phyloP scores from a whole-genome alignment of 2,113 vertebrate genomes.

The Ancistrus triradiatus region DNA sequence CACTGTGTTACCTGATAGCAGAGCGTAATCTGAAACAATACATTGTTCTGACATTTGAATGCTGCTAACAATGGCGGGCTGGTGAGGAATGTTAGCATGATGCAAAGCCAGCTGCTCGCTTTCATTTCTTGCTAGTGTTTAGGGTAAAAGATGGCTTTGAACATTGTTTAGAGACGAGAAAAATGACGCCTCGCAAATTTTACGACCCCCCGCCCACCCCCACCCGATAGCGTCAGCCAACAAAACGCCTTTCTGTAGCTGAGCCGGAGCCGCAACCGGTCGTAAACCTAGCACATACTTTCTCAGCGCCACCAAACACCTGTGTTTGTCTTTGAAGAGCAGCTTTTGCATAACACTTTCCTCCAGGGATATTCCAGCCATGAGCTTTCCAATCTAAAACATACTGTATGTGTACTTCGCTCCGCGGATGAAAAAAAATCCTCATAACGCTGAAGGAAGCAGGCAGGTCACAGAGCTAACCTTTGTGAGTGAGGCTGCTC shows the following conservation, averaged over 20 bases:
- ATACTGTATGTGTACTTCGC: constrained; percentile 65
- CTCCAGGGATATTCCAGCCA: constrained; percentile 59
- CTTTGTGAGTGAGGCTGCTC: constrained; percentile 59
- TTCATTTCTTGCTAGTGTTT: background rate
- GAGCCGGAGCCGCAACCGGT: constrained; percentile 50
- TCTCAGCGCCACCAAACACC: constrained; percentile 61
- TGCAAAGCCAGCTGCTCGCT: too few species aligned
- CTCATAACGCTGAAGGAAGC: constrained; percentile 27
- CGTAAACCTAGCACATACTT: constrained; percentile 38
- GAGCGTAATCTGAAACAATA: too few species aligned
- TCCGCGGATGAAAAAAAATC: constrained; percentile 22
- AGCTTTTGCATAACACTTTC: constrained; percentile 54
- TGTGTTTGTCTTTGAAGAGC: constrained; percentile 64
- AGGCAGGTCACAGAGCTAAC: constrained; percentile 56
- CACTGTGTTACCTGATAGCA: too few species aligned
- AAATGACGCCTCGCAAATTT: constrained; percentile 11
- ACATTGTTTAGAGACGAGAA: constrained; percentile 8
- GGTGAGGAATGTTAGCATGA: too few species aligned
- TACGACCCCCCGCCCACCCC: constrained; percentile 8
- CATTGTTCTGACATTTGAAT: too few species aligned
- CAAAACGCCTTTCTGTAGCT: constrained; percentile 53
- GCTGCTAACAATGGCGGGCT: too few species aligned
- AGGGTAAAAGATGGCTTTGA: background rate
- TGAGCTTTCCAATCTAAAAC: constrained; percentile 63
- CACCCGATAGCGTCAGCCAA: constrained; percentile 10